Percentiles rank a stretch among this genome's conserved stretches.
phyloP scores from a whole-genome alignment of 2,888 invertebrate species.

The Pristionchus fissidentatus region DNA sequence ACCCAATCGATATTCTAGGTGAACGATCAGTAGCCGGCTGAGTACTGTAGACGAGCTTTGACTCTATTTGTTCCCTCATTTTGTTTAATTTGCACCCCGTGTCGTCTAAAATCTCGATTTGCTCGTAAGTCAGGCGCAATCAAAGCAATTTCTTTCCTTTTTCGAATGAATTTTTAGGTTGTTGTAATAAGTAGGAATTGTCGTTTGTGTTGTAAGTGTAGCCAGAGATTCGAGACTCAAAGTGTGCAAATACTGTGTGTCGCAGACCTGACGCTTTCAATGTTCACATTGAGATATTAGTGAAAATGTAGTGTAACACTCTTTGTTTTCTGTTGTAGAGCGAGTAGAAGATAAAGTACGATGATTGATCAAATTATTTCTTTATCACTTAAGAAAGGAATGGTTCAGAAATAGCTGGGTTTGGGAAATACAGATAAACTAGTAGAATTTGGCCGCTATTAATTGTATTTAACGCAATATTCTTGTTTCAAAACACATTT shows the following conservation, averaged over 20 bases:
- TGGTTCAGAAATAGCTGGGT: too few relatives aligned
- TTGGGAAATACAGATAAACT: too few relatives aligned
- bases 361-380: too few relatives aligned
- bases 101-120: background rate
- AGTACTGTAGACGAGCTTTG: constrained; percentile 7
- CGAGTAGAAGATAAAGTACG: constrained; percentile 12
- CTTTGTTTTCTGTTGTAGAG: constrained; percentile 19
- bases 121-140: background rate
- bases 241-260: background rate
- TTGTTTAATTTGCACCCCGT: constrained; percentile 1
- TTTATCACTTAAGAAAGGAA: too few relatives aligned
- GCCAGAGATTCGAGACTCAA: background rate
- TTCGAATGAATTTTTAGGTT: constrained; percentile 1
- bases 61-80: background rate
- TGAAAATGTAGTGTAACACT: background rate
- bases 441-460: too few relatives aligned
- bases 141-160: background rate
- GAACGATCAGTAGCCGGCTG: constrained; percentile 24
- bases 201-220: background rate
- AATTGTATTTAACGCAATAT: constrained; percentile 19
- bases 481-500: too few relatives aligned
- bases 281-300: constrained; percentile 21
- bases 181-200: constrained; percentile 30
- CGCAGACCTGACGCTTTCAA: constrained; percentile 1
- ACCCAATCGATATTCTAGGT: constrained; percentile 21